Evolutionary conservation across 2,113 vertebrate genomes (phyloP), one percentile per base, ranked within the genome.

Genomic region (Rhadina sibilatrix): DNA sequence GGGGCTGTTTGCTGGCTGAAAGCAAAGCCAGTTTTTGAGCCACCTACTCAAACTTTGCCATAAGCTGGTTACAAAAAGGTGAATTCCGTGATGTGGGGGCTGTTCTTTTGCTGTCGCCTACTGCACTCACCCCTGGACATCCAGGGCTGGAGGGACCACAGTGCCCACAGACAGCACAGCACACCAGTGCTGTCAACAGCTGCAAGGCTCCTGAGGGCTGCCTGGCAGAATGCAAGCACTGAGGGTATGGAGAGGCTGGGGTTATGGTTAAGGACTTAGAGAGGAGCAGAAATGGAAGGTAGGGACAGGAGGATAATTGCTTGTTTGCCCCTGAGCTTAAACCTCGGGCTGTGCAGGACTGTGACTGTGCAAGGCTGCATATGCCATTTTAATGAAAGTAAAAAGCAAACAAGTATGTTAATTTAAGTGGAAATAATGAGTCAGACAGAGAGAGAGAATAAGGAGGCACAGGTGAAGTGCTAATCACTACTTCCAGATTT

Each of bases 381-480:
- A 70, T 68, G 65, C 66, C 91, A 10, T 42, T 92, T 74, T 83
- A 56, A 78, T 81, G 64, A 46, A 94, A 96, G 52, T 52, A 46
- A 74, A 95, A 95, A 83, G 79, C 72, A 86, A 95, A 92, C 38
- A 40, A 57, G 31, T 78, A 68, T 46, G 56, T 90, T 87, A 87
- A 83, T 86, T 86, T 88, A 83, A 93, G 75, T 93, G 93, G 82
- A 96, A 91, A 87, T 95, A 96, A 96, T 59, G 76, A 96, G 66
- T 69, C 70, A 53, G 44, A 86, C 28, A 74, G 66, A 42, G 47
- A 84, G 40, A 40, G 37, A 75, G 78, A 82, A 53, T 33, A 69
- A 95, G 80, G 88, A 94, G 90, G 40, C 71, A 78, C 72, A 84
- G 90, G 92, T 96, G 92, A 94, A 94, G 88, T 71, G 85, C 89